These are phyloP conservation scores for Tetrao urogallus DNA, from an alignment of 2,113 vertebrate species.

Conservation along the genomic window DNA sequence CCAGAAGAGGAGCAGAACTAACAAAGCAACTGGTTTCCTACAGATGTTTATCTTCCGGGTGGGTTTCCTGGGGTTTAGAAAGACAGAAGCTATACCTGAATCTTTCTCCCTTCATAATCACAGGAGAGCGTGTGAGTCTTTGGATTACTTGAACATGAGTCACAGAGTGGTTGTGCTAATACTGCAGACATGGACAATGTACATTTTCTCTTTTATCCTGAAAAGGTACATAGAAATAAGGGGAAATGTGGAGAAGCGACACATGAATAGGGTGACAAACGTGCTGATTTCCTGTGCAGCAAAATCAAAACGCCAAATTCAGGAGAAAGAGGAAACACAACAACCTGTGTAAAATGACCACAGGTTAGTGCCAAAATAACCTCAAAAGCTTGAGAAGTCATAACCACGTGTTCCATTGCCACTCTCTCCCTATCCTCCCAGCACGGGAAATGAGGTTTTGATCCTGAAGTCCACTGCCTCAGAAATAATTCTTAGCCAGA, in stretches of 20 bases:
- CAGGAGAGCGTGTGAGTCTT: background rate
- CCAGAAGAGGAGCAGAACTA: background rate
- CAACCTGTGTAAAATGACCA: background rate
- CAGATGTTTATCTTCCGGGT: too few species aligned
- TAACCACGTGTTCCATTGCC: background rate
- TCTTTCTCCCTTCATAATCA: too few species aligned
- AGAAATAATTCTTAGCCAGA: background rate
- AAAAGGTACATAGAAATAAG: background rate
- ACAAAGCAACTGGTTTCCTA: background rate
- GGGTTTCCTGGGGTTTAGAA: too few species aligned
- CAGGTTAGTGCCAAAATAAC: background rate
- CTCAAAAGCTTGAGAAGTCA: background rate
- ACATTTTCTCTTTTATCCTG: background rate
- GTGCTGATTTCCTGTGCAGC: background rate
- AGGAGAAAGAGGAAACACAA: background rate
- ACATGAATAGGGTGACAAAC: background rate
- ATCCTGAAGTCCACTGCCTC: background rate
- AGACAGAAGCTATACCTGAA: too few species aligned
- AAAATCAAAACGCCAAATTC: background rate
- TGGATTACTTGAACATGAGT: background rate
- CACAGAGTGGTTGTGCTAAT: background rate
- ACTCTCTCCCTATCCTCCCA: background rate
- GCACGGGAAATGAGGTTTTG: background rate
- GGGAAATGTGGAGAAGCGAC: background rate
- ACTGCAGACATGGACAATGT: rapidly evolving